A percentile compares a stretch with the other conserved stretches of the same genome.
phyloP scores from a whole-genome alignment of 1,140 invertebrate species.

The Coelopa frigida region DNA sequence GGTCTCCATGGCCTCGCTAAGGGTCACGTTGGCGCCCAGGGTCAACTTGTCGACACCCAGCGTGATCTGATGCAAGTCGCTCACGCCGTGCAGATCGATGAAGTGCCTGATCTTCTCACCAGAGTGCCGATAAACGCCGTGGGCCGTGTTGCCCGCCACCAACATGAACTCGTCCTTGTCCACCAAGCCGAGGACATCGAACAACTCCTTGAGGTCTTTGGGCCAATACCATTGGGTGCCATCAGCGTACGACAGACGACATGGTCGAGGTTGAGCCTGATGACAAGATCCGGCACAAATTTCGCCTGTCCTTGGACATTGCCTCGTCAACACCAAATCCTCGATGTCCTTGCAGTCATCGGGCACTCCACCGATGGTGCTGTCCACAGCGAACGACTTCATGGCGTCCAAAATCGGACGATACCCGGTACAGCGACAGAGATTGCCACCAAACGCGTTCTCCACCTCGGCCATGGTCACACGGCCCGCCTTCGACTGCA shows the following conservation, averaged over 20 bases:
- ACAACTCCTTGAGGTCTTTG: conserved; percentile 50
- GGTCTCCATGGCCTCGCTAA: conserved; percentile 54
- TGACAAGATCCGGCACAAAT: conserved; percentile 1
- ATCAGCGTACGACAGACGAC: not conserved
- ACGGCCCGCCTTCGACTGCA: conserved; percentile 31
- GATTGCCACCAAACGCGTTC: conserved; percentile 65
- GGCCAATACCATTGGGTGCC: conserved; percentile 33
- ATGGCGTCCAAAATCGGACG: conserved; percentile 71
- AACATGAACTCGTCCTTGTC: conserved; percentile 57
- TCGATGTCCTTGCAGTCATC: conserved; percentile 57
- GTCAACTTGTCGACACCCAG: conserved; percentile 47
- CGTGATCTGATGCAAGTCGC: conserved; percentile 49
- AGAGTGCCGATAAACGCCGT: conserved; percentile 52
- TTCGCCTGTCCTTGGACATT: conserved; percentile 44
- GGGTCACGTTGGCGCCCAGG: conserved; percentile 54
- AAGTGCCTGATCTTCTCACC: conserved; percentile 48
- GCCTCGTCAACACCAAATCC: conserved; percentile 52
- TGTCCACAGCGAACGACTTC: conserved; percentile 59
- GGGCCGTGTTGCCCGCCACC: conserved; percentile 47
- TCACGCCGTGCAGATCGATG: conserved; percentile 60
- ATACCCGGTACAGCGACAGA: conserved; percentile 77
- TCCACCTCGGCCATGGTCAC: conserved; percentile 59
- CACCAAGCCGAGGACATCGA: conserved; percentile 55
- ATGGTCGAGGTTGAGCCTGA: not conserved
- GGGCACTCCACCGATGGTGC: conserved; percentile 70